These are phyloP conservation scores for Lutraria rhynchaena DNA, from an alignment of 1,140 invertebrate species.

Conservation along the genomic window DNA sequence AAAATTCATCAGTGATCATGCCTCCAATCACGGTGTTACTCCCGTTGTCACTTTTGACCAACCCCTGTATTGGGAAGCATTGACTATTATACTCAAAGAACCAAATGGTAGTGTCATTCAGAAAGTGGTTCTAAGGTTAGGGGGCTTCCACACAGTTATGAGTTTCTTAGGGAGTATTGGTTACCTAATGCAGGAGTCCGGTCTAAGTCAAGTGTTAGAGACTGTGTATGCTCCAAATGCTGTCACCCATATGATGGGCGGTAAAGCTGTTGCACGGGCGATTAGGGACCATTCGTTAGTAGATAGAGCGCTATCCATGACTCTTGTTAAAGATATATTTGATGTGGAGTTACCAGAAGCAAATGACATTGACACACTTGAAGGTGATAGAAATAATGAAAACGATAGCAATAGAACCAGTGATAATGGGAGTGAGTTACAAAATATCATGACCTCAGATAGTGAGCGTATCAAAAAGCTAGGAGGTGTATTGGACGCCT, in stretches of 20 bases:
- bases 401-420: not conserved
- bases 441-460: too few species aligned
- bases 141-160: conserved; percentile 63
- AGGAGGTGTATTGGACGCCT: conserved; percentile 15
- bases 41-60: too few species aligned
- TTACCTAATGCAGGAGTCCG: conserved; percentile 65
- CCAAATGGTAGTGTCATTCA: too few species aligned
- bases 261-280: conserved; percentile 33
- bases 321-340: conserved; percentile 15
- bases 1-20: conserved; percentile 60
- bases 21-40: not conserved
- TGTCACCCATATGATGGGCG: conserved; percentile 76
- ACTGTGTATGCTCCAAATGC: conserved; percentile 63
- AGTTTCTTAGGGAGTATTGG: conserved; percentile 65
- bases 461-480: conserved; percentile 10
- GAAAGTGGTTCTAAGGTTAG: conserved; percentile 9
- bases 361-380: not conserved
- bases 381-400: not conserved
- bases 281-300: conserved; percentile 28
- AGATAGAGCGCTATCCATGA: not conserved
- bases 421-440: too few species aligned
- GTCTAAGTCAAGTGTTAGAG: conserved; percentile 62
- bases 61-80: too few species aligned
- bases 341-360: not conserved
- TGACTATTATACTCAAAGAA: too few species aligned